Evolutionary conservation across 1,140 invertebrate genomes (phyloP).

Genomic region (Drosophila repleta): DNA sequence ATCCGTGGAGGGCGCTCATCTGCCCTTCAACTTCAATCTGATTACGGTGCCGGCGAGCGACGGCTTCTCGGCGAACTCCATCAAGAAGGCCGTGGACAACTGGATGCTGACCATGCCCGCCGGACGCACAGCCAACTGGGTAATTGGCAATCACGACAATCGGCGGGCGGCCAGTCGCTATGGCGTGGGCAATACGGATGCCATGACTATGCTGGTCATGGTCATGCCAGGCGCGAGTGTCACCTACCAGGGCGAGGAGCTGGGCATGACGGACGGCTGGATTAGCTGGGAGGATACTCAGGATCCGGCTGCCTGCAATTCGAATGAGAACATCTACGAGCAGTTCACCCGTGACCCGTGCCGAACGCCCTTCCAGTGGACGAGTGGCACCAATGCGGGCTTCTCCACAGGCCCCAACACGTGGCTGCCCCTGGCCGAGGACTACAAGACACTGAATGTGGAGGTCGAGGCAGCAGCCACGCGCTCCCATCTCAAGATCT

Average conservation of each 20-base stretch:
- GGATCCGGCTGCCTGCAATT: slow-evolving; percentile 86
- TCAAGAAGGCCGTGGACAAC: slow-evolving; percentile 84
- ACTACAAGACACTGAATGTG: slow-evolving; percentile 86
- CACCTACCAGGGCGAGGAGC: slow-evolving; percentile 86
- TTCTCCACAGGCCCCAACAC: slow-evolving; percentile 85
- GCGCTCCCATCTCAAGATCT: slow-evolving; percentile 74
- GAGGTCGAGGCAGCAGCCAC: slow-evolving; percentile 41
- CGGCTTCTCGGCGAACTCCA: slow-evolving; percentile 84
- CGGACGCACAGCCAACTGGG: slow-evolving; percentile 86
- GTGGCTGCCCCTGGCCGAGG: slow-evolving; percentile 88
- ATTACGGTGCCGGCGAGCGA: slow-evolving; percentile 85
- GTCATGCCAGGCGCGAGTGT: slow-evolving; percentile 90
- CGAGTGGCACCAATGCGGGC: slow-evolving; percentile 84
- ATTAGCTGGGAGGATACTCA: slow-evolving; percentile 84
- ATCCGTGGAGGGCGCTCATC: slow-evolving; percentile 84
- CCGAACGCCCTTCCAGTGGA: slow-evolving; percentile 92
- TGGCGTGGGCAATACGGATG: slow-evolving; percentile 86
- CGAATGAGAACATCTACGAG: slow-evolving; percentile 82
- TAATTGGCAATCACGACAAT: slow-evolving; percentile 88
- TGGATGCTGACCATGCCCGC: slow-evolving; percentile 86
- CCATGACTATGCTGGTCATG: slow-evolving; percentile 88
- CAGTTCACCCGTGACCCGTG: slow-evolving; percentile 87
- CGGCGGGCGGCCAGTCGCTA: slow-evolving; percentile 86
- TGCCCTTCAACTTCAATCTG: slow-evolving; percentile 88
- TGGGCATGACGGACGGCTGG: slow-evolving; percentile 88